Conservation (phyloP, 2,888 invertebrate species). For the Sympetrum striolatum region DNA sequence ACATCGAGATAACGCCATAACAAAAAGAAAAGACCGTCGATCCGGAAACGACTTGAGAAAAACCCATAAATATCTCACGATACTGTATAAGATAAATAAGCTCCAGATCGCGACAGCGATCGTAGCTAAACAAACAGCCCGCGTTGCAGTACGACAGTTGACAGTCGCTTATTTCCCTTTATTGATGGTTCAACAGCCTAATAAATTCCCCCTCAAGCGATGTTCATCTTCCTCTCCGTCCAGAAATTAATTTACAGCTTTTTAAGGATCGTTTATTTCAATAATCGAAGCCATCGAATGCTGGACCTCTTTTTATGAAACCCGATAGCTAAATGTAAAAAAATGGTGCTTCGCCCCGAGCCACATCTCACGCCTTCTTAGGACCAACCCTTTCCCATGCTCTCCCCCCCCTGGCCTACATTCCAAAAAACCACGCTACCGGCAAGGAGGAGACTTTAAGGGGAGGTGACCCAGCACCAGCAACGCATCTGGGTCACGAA, state of each 20-base stretch:
- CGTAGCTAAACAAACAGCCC: neutral
- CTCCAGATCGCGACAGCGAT: neutral
- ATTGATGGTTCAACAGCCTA: neutral
- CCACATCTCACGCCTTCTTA: neutral
- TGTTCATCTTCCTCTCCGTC: neutral
- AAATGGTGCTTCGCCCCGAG: neutral
- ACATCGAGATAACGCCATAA: no score
- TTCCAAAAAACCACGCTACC: neutral
- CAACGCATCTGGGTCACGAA: neutral
- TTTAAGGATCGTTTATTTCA: neutral
- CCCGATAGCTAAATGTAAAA: neutral
- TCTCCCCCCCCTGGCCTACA: neutral
- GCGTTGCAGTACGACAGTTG: neutral
- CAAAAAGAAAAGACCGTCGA: no score
- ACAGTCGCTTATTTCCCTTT: neutral
- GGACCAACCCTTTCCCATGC: neutral
- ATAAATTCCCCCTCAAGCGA: no score
- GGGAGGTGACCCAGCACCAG: neutral
- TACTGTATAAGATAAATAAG: neutral
- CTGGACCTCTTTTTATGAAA: no score
- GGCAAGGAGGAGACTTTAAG: neutral
- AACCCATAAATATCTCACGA: neutral
- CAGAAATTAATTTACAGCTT: neutral
- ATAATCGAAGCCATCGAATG: neutral
- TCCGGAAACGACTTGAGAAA: neutral